Base-by-base conservation (phyloP, 1,140 invertebrate species). In the Neodiprion pinetum region DNA sequence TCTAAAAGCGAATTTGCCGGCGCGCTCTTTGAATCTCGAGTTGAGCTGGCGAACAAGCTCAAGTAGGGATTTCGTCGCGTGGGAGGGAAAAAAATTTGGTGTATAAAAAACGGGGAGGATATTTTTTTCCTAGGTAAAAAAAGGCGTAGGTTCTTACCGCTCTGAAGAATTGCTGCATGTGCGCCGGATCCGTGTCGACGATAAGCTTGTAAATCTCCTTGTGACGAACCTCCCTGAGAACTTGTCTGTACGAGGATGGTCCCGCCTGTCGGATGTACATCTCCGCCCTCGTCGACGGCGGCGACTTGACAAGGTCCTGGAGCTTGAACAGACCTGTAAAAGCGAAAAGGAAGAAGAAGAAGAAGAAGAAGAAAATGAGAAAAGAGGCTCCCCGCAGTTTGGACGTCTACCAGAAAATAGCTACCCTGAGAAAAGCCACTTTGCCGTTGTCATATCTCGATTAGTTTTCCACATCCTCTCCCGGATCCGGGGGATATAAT, bases 161-260 rank as follows among this genome's bases (percentile, higher is more conserved):
- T 90, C 94, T 91, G 80, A 96, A 94, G 86, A 96, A 93, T 80
- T 91, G 89, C 80, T 92, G 91, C 79, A 96, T 93, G 82, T 95
- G 92, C 76, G 90, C 90, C 3, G 95, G 93, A 84, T 94, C 93
- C 0, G 95, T 96, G 82, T 97, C 95, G 0, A 97, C 92, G 73
- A 97, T 95, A 67, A 97, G 89, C 82, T 96, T 95, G 82, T 92
- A 94, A 78, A 97, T 95, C 77, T 94, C 92, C 83, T 96, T 95
- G 81, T 95, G 93, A 75, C 94, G 92, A 5, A 97, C 92, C 82
- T 96, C 95, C 65, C 92, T 90, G 8, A 97, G 88, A 3, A 96
- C 93, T 78, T 94, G 92, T 76, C 96, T 89, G 87, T 97, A 97
- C 9, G 93, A 93, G 23, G 90, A 89, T 40, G 93, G 91, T 73